These are phyloP conservation scores for Cabera pusaria DNA, from an alignment of 2,888 invertebrate species.

Conservation along the genomic window DNA sequence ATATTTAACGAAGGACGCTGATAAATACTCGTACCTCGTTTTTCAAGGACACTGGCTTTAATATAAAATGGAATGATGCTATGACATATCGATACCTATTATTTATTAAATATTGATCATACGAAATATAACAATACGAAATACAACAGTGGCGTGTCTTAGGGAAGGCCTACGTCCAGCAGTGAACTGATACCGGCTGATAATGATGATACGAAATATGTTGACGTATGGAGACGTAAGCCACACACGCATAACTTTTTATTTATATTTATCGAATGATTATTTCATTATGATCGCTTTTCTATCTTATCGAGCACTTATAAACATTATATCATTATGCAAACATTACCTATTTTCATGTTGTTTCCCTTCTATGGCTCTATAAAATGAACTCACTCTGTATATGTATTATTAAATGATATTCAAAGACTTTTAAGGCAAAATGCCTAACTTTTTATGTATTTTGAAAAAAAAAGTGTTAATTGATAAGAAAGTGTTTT, in stretches of 20 bases:
- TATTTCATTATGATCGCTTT: no score
- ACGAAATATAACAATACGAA: no score
- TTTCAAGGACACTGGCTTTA: conserved; percentile 34
- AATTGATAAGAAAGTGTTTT: conserved; percentile 59
- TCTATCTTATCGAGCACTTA: conserved; percentile 6
- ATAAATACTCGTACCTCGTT: conserved; percentile 18
- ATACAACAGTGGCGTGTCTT: no score
- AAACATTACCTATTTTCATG: conserved; percentile 10
- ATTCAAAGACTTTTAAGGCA: conserved; percentile 79
- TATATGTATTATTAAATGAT: conserved; percentile 61
- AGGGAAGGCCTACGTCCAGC: no score
- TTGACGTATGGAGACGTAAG: no score
- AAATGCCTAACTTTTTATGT: conserved; percentile 79
- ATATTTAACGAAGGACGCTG: conserved; percentile 16
- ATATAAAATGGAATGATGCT: conserved; percentile 8
- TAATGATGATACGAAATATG: no score
- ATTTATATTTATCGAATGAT: no score
- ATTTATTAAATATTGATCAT: conserved; percentile 1
- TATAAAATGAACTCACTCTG: conserved; percentile 76
- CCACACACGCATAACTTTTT: no score
- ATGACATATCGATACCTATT: conserved; percentile 1
- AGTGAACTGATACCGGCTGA: no score
- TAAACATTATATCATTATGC: background rate
- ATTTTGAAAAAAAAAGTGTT: conserved; percentile 69
- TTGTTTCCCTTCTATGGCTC: conserved; percentile 46